Percentiles rank a stretch among this genome's conserved stretches.
These are phyloP conservation scores for Hecatera dysodea DNA, from an alignment of 2,888 invertebrate genomes.

Conservation along the genomic window DNA sequence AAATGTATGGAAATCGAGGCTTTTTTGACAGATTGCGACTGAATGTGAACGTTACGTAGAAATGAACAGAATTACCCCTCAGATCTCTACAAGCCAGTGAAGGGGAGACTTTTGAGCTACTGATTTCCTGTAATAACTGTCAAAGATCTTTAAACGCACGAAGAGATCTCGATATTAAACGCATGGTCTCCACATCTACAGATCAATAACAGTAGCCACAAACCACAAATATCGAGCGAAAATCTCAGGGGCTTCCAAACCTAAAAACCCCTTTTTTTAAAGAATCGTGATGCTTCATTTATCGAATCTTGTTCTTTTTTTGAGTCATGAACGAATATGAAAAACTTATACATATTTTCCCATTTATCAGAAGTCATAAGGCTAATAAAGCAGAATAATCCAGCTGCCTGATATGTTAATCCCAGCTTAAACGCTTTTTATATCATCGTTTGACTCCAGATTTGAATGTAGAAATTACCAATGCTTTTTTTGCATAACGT, in stretches of 20 bases:
- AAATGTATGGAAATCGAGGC: too few relatives aligned
- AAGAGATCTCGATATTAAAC: not conserved
- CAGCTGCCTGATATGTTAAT: not conserved
- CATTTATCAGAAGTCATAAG: constrained; percentile 11
- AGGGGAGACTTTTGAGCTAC: not conserved
- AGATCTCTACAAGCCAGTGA: too few relatives aligned
- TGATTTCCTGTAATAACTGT: not conserved
- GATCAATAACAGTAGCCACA: too few relatives aligned
- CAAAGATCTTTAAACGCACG: not conserved
- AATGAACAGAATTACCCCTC: too few relatives aligned
- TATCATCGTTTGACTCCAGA: not conserved
- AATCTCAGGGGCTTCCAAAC: not conserved
- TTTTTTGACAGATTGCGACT: too few relatives aligned
- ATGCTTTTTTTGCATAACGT: not conserved
- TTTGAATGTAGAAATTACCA: not conserved
- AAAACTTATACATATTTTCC: too few relatives aligned
- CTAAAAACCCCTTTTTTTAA: not conserved
- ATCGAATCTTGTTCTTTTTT: not conserved
- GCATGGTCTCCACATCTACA: not conserved
- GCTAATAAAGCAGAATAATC: constrained; percentile 6
- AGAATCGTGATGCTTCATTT: not conserved
- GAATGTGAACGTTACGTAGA: too few relatives aligned
- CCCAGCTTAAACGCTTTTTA: not conserved
- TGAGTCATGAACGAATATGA: constrained; percentile 1
- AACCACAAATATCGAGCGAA: not conserved